phyloP scores from a whole-genome alignment of 2,113 vertebrate genomes.

The human region DNA sequence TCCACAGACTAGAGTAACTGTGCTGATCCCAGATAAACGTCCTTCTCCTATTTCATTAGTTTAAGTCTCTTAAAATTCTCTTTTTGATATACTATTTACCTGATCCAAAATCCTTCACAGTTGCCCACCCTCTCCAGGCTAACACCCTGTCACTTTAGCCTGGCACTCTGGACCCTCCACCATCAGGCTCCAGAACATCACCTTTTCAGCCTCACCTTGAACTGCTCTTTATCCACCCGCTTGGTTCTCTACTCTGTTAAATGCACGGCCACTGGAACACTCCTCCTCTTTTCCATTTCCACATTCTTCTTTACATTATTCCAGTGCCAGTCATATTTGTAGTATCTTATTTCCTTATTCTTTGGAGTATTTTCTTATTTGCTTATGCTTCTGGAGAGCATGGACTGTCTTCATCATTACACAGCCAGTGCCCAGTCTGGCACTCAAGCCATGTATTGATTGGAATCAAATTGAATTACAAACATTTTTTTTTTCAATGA shows the following conservation, averaged over 20 bases:
- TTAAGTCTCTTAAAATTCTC: background rate
- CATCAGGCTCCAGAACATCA: accelerated
- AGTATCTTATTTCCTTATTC: background rate
- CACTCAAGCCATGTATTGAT: background rate
- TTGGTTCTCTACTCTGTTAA: background rate
- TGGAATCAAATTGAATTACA: constrained; percentile 10
- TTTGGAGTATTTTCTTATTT: background rate
- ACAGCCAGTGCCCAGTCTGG: background rate
- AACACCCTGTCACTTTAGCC: background rate
- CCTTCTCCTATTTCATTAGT: background rate
- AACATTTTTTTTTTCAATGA: background rate
- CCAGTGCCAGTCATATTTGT: background rate
- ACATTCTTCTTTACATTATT: background rate
- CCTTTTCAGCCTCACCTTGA: background rate
- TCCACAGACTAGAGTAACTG: background rate
- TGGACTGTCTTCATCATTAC: background rate
- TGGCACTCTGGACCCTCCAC: background rate
- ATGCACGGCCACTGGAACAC: background rate
- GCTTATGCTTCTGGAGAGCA: background rate
- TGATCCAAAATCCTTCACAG: background rate
- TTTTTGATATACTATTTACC: background rate
- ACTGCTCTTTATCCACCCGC: background rate
- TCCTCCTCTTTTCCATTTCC: background rate
- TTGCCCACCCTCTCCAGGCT: background rate
- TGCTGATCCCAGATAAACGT: background rate